Percentiles rank a stretch among this genome's conserved stretches.
phyloP scores from a whole-genome alignment of 2,888 invertebrate genomes.

The Heteromyza rotundicornis region DNA sequence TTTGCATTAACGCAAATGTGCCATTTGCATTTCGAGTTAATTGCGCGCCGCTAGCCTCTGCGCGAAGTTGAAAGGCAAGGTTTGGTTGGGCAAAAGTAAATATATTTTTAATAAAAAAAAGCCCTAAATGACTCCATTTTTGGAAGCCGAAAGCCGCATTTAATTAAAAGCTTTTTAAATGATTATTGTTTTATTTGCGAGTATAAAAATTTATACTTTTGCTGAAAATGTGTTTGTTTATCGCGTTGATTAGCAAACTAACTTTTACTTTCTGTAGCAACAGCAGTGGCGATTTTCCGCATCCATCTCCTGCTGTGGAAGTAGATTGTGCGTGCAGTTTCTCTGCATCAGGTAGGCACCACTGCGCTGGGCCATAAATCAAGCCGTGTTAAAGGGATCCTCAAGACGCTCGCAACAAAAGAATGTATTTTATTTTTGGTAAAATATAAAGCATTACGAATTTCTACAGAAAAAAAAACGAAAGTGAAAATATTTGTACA shows the following conservation, averaged over 20 bases:
- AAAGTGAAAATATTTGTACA: constrained; percentile 30
- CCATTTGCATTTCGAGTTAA: constrained; percentile 1
- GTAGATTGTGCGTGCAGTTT: constrained; percentile 24
- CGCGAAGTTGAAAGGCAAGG: too few relatives aligned
- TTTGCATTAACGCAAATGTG: constrained; percentile 4
- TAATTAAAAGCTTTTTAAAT: not conserved
- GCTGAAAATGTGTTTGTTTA: not conserved
- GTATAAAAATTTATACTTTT: not conserved
- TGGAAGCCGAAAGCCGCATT: not conserved
- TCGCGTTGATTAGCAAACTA: not conserved
- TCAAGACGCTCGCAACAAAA: constrained; percentile 26
- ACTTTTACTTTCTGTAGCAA: not conserved
- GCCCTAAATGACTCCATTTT: not conserved
- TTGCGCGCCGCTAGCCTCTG: not conserved
- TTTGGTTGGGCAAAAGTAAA: too few relatives aligned
- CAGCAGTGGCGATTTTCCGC: too few relatives aligned
- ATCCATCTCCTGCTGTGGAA: constrained; percentile 30
- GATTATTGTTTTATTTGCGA: not conserved
- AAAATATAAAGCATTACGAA: constrained; percentile 29
- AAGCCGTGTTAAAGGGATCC: not conserved
- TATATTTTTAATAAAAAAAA: too few relatives aligned
- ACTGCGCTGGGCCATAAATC: not conserved
- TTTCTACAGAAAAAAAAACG: constrained; percentile 22
- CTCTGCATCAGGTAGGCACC: not conserved
- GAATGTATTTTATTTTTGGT: constrained; percentile 28